Evolutionary conservation across 2,888 invertebrate genomes (phyloP).

Genomic region (Trileptium ribeirensis): DNA sequence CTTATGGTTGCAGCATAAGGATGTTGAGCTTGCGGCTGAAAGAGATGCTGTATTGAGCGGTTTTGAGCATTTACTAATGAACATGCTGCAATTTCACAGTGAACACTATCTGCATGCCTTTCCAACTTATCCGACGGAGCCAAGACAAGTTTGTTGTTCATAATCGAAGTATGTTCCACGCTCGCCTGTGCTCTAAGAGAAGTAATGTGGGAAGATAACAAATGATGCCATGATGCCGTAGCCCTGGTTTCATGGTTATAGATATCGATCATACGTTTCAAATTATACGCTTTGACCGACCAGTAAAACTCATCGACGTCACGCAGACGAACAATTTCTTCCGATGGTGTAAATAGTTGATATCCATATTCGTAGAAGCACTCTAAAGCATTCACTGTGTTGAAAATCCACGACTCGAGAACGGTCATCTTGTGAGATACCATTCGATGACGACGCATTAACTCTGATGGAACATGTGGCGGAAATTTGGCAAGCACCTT

Average conservation of each 20-base stretch:
- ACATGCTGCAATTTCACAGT: too few species aligned
- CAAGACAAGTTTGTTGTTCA: too few species aligned
- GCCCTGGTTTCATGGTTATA: slow-evolving; percentile 34
- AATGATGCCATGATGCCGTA: slow-evolving; percentile 25
- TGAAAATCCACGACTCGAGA: slow-evolving; percentile 42
- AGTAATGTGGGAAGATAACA: slow-evolving; percentile 20
- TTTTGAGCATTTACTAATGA: too few species aligned
- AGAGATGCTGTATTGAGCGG: too few species aligned
- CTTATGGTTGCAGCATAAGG: too few species aligned
- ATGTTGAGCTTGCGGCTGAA: too few species aligned
- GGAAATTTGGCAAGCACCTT: slow-evolving; percentile 42
- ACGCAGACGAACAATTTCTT: slow-evolving; percentile 39
- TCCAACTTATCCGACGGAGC: too few species aligned
- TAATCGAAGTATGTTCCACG: too few species aligned
- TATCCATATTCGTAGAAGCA: slow-evolving; percentile 43
- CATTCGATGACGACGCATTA: slow-evolving; percentile 38
- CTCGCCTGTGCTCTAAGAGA: slow-evolving; percentile 18
- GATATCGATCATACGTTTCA: slow-evolving; percentile 33
- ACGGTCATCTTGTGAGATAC: slow-evolving; percentile 40
- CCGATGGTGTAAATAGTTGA: slow-evolving; percentile 40
- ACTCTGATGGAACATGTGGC: slow-evolving; percentile 38
- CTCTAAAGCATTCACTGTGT: slow-evolving; percentile 40
- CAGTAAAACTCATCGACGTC: slow-evolving; percentile 44
- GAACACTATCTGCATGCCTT: too few species aligned
- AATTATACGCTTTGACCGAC: slow-evolving; percentile 41